These are phyloP conservation scores for Gadopsis marmoratus DNA, from an alignment of 2,797 vertebrate genomes.

Conservation along the genomic window DNA sequence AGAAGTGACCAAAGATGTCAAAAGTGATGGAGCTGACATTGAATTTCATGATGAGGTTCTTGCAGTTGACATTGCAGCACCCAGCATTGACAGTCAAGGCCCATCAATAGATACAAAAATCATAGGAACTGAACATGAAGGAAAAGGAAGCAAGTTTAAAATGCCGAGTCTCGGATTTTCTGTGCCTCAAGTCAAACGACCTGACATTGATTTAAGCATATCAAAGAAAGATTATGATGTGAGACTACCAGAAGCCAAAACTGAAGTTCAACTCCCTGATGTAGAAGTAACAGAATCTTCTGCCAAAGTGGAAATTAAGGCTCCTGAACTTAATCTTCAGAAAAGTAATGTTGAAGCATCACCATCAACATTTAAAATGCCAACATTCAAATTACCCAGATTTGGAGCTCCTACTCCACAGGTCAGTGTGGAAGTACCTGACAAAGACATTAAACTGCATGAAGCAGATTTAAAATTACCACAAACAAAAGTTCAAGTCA, in stretches of 20 bases:
- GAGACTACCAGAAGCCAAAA: conserved; percentile 30
- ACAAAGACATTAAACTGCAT: conserved; percentile 28
- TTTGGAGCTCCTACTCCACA: conserved; percentile 44
- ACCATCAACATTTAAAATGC: conserved; percentile 61
- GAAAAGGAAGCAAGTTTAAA: conserved; percentile 50
- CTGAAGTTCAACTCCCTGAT: conserved; percentile 45
- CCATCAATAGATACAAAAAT: conserved; percentile 8
- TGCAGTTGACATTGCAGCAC: conserved; percentile 5
- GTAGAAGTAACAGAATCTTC: conserved; percentile 33
- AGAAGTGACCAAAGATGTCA: conserved; percentile 24
- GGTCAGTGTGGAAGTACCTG: background rate
- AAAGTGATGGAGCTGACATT: conserved; percentile 36
- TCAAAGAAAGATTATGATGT: conserved; percentile 69
- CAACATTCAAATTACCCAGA: conserved; percentile 51
- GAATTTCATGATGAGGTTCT: conserved; percentile 10
- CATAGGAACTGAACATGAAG: conserved; percentile 11
- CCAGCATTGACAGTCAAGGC: conserved; percentile 1
- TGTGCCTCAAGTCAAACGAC: conserved; percentile 25
- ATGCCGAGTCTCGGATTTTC: conserved; percentile 57
- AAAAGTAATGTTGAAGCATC: conserved; percentile 21
- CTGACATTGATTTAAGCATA: conserved; percentile 41
- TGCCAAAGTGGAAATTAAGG: conserved; percentile 44
- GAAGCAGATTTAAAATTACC: conserved; percentile 25
- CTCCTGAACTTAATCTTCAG: conserved; percentile 27
- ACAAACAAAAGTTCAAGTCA: background rate